A percentile compares a stretch with the other conserved stretches of the same genome.
These are phyloP conservation scores for Natrix natrix DNA, from an alignment of 2,797 vertebrate genomes.

Conservation along the genomic window DNA sequence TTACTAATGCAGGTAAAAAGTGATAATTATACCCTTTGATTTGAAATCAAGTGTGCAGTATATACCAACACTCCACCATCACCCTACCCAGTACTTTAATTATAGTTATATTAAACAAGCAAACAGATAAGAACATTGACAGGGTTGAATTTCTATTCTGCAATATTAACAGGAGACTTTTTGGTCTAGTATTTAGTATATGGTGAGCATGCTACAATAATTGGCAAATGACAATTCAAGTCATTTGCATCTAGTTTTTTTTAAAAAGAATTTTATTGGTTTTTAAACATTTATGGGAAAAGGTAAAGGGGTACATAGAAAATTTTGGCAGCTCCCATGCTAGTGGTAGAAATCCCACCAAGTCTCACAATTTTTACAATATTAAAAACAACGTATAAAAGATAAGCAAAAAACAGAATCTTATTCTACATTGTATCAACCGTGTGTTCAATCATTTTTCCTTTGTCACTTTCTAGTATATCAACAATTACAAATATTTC, in stretches of 20 bases:
- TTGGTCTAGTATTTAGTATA: constrained; percentile 58
- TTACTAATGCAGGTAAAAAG: not conserved
- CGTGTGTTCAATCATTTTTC: too few relatives aligned
- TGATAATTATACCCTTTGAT: not conserved
- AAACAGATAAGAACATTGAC: constrained; percentile 72
- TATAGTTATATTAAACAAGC: constrained; percentile 77
- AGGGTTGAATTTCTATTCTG: constrained; percentile 73
- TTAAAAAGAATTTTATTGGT: too few relatives aligned
- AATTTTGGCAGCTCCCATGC: too few relatives aligned
- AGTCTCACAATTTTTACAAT: too few relatives aligned
- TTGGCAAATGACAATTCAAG: not conserved
- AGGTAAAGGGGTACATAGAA: too few relatives aligned
- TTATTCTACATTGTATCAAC: too few relatives aligned
- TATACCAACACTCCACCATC: not conserved
- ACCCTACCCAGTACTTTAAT: constrained; percentile 77
- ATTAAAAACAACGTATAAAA: too few relatives aligned
- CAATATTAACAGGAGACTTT: constrained; percentile 82
- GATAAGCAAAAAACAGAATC: too few relatives aligned
- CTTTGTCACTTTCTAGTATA: too few relatives aligned
- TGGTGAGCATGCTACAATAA: not conserved
- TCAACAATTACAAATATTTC: too few relatives aligned
- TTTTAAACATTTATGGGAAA: too few relatives aligned
- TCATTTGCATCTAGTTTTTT: not conserved
- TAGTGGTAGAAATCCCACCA: too few relatives aligned
- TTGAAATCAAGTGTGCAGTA: not conserved